Conservation (phyloP, 2,888 invertebrate species). For the Spodoptera exigua region DNA sequence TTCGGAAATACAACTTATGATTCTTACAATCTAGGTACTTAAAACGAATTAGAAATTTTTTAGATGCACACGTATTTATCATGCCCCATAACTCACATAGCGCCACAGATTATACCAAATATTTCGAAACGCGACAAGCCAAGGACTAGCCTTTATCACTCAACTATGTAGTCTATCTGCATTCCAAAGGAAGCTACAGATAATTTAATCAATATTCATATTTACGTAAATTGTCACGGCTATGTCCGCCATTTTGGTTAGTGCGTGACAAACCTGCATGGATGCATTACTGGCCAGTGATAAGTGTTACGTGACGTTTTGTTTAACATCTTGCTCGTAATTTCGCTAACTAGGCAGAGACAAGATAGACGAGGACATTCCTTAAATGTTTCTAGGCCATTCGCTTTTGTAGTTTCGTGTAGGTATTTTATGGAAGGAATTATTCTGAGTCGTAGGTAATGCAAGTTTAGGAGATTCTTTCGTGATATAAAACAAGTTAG, state of each 20-base stretch:
- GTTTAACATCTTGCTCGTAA: conserved; percentile 46
- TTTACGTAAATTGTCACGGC: conserved; percentile 44
- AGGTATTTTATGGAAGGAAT: conserved; percentile 17
- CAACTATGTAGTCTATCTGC: conserved; percentile 40
- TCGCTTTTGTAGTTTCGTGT: conserved; percentile 17
- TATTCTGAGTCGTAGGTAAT: conserved; percentile 3
- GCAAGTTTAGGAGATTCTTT: neutral
- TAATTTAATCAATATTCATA: conserved; percentile 9
- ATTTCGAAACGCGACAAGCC: conserved; percentile 8
- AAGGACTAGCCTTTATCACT: conserved; percentile 6
- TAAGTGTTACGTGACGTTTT: conserved; percentile 59
- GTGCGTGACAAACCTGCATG: conserved; percentile 59
- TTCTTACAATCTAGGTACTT: no score
- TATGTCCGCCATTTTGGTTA: conserved; percentile 51
- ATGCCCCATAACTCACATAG: no score
- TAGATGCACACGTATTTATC: no score
- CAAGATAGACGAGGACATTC: conserved; percentile 45
- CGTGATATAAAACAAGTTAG: no score
- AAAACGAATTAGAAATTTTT: no score
- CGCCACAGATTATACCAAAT: conserved; percentile 1
- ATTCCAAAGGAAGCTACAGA: conserved; percentile 27
- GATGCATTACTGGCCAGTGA: conserved; percentile 40
- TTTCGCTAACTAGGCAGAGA: conserved; percentile 29
- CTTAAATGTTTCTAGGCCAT: conserved; percentile 45
- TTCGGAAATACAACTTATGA: no score